Base-by-base conservation (phyloP, 1,140 invertebrate genomes). In the Trichoplusia ni region DNA sequence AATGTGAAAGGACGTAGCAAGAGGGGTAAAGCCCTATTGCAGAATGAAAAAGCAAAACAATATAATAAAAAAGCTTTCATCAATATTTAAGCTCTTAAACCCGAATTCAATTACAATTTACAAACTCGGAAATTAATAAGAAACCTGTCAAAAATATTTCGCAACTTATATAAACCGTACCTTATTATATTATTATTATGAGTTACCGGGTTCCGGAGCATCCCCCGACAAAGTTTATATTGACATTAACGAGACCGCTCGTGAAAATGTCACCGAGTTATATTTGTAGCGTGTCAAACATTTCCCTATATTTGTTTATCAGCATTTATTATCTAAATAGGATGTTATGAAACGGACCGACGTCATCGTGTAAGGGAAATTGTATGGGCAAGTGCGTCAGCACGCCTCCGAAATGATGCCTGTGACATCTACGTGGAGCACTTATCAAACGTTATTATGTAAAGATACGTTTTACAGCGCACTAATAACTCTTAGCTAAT, bases 311-410 rank as follows among this genome's bases (percentile, higher is more conserved):
- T 82, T 71, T 78, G 74, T 77, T 81, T 80, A 81, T 80, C 78
- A 65, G 70, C 25, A 23, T 71, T 73, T 79, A 75, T 80, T 81
- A 82, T 84, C 73, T 82, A 74, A 81, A 76, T 81, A 71, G 69
- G 68, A 77, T 73, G 72, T 84, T 81, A 80, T 75, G 68, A 75
- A 79, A 79, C 75, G 38, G 54, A 64, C 29, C 40, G 49, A 80
- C 81, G 81, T 84, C 82, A 77, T 66, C 54, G 54, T 67, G 68
- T 77, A 65, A 65, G 40, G 64, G 73, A 68, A 72, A 64, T 49
- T 53, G 23, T 53, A 53, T 18, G 44, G 54, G 46, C 29, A 71
- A 64, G 37, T 75, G 69, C 75, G 75, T 77, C 72, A 77, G 42
- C 18, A 66, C 67, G 56, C 65, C 64, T 31, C 64, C 64, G 54